Base-by-base conservation (phyloP, 2,113 vertebrate genomes). In the Nicator chloris region DNA sequence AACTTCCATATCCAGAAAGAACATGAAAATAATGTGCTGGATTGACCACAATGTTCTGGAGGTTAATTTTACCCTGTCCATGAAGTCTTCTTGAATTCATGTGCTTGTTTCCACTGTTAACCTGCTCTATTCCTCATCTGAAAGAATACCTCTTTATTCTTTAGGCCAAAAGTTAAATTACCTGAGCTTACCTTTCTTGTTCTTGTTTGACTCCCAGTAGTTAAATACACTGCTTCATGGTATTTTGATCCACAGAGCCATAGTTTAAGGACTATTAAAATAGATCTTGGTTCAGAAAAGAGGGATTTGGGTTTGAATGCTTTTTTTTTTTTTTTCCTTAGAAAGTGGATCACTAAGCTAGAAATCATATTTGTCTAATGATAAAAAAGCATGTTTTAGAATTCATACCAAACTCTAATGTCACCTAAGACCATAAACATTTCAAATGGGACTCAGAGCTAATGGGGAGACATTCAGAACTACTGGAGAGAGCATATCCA, bases 181-280 rank as follows among this genome's bases (percentile, higher is more conserved):
- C 27, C 12, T 83, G 17, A 18, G 44, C 60, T 63, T 35, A 47
- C 13, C 9, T 63, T 65, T 21, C 16, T 7, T 76, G 7, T n/a
- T 87, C 7, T 75, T 72, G 4, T n/a, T 88, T 88, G 24, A n/a
- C 12, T 90, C 3, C 47, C 57, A 16, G 39, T 50, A 49, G 13
- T 40, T 79, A 85, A 79, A 82, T 54, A 47, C 4, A 18, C 5
- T 0, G 0, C 6, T 79, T 83, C 23, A 11, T 1, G 1, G 12
- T 50, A 42, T 88, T 86, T 88, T 0, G 0, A 30, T 63, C 15
- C 24, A 50, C 42, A 83, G 16, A 81, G 5, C 5, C 15, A 10
- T 84, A 26, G 66, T 86, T 70, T 54, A 54, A 75, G 9, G 17
- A 15, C 15, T 81, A 17, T 37, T 60, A 51, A 88, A 92, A 70